Base-by-base conservation (phyloP, 2,888 invertebrate species). In the Drosophila greeni region DNA sequence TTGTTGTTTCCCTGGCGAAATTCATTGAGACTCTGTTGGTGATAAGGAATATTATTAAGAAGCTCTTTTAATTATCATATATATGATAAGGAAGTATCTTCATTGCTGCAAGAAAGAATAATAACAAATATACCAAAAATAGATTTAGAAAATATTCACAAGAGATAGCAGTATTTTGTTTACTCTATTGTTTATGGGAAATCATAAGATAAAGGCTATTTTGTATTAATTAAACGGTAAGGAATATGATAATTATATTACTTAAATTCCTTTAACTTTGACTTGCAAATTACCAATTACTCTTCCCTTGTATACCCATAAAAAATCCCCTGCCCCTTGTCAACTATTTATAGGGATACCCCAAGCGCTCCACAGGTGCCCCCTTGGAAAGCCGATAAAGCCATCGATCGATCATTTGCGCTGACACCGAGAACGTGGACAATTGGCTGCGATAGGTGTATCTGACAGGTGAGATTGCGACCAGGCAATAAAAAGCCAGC, bases 401-500 rank as follows among this genome's bases (percentile, higher is more conserved):
- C 49, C 49, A 62, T 49, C 42, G 24, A 64, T 64, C 64, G 51
- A 64, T 64, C 64, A 64, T 52, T 16, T 33, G 33, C 24, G 37
- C 16, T 33, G 51, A 45, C 62, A 40, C n/a, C 24, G 39, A 14
- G 24, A 34, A 75, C 66, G 66, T 42, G 55, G 65, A 57, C 60
- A 76, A 72, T 74, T 72, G 60, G 45, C 24, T 18, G 9, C n/a
- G 56, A 49, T 57, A 42, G 26, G 29, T 6, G 11, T 7, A 29
- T 6, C 14, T 9, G 16, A 43, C 29, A 37, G 34, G 7, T 43
- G 33, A 18, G 40, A 47, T 56, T 60, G 56, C 37, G 31, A 26
- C 5, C 20, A 23, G 29, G 18, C 33, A 48, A 80, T 82, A 82
- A 62, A 78, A 79, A 61, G 42, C 16, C 42, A 9, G 8, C 20